Conservation (phyloP, 2,113 vertebrate genomes). For the Pygoscelis antarcticus region DNA sequence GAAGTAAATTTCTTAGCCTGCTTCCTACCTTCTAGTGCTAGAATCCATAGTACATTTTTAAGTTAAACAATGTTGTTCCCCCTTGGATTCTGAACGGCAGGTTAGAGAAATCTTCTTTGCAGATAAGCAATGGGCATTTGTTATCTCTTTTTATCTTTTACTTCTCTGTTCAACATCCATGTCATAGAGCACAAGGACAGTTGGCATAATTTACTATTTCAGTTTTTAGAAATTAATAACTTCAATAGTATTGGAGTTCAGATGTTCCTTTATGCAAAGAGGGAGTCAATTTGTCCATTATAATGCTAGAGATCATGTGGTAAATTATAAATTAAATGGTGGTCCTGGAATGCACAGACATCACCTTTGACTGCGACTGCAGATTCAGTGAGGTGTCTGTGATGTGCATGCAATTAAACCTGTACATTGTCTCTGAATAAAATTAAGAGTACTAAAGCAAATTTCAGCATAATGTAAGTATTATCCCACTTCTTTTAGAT, state of each 20-base stretch:
- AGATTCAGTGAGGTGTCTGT: background rate
- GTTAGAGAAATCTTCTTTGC: background rate
- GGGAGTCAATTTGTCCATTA: background rate
- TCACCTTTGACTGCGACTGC: background rate
- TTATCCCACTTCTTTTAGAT: background rate
- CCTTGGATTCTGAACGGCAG: background rate
- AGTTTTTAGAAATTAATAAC: background rate
- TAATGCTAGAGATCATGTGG: background rate
- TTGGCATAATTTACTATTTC: background rate
- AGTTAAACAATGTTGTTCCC: background rate
- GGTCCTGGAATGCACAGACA: background rate
- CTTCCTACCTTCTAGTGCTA: background rate
- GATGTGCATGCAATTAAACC: background rate
- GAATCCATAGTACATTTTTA: background rate
- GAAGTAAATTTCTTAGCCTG: background rate
- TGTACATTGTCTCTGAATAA: background rate
- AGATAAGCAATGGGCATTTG: background rate
- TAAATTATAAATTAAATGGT: background rate
- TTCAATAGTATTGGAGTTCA: background rate
- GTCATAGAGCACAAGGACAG: background rate
- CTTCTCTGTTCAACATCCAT: background rate
- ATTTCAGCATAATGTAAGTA: background rate
- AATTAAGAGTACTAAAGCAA: background rate
- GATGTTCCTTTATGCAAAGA: background rate
- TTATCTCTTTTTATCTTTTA: background rate